Evolutionary conservation across 1,140 invertebrate genomes (phyloP).

Genomic region (Zeugodacus cucurbitae): DNA sequence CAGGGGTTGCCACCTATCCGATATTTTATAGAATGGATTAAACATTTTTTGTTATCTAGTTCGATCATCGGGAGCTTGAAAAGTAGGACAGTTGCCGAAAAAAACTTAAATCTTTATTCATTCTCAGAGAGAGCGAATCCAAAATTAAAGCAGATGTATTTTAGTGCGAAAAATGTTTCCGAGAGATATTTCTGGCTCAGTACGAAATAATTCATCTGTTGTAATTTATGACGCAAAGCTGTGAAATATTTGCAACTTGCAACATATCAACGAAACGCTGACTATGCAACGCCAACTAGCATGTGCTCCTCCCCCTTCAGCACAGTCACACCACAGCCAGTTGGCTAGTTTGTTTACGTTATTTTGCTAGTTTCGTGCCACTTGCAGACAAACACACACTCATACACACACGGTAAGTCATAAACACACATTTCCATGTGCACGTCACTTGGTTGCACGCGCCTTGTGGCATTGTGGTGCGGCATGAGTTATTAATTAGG

Average conservation of each 20-base stretch:
- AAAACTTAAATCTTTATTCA: too few species aligned
- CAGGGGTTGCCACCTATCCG: too few species aligned
- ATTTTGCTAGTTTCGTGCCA: not conserved
- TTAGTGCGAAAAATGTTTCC: not conserved
- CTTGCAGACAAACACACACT: not conserved
- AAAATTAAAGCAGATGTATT: too few species aligned
- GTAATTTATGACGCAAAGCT: not conserved
- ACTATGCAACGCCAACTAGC: not conserved
- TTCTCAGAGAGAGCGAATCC: too few species aligned
- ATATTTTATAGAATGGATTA: too few species aligned
- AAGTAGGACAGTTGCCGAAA: too few species aligned
- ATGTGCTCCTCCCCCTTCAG: too few species aligned
- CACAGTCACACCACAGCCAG: too few species aligned
- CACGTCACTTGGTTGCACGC: slow-evolving; percentile 4
- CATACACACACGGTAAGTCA: not conserved
- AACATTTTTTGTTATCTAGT: too few species aligned
- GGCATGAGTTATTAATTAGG: slow-evolving; percentile 35
- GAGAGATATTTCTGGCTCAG: not conserved
- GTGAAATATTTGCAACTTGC: not conserved
- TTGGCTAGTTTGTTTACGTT: not conserved
- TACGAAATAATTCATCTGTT: not conserved
- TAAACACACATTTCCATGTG: not conserved
- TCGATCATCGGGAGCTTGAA: too few species aligned
- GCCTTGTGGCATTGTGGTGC: not conserved
- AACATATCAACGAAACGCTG: not conserved